phyloP scores from a whole-genome alignment of 2,113 vertebrate species.

The Pithys albifrons region DNA sequence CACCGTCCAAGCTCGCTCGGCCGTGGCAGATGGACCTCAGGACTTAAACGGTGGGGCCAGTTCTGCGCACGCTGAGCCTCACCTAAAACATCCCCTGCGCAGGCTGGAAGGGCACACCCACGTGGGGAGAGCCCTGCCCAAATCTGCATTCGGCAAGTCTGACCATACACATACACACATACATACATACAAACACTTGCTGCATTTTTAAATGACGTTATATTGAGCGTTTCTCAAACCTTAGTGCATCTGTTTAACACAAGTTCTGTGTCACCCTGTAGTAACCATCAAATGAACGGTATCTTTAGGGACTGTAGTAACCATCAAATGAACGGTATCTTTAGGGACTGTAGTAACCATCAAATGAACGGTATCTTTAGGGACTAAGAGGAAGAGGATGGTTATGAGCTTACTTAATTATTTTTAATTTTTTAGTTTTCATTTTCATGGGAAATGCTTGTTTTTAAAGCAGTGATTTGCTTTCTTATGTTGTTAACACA shows the following conservation, averaged over 20 bases:
- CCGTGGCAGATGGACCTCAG: too few relatives aligned
- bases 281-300: not conserved
- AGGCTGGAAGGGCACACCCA: too few relatives aligned
- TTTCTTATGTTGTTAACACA: not conserved
- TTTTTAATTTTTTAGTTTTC: not conserved
- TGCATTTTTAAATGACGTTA: fast-evolving
- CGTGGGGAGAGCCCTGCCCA: too few relatives aligned
- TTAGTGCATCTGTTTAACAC: fast-evolving
- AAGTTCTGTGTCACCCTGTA: not conserved
- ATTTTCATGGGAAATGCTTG: not conserved
- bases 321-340: not conserved
- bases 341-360: not conserved
- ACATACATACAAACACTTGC: not conserved
- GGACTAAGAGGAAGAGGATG: not conserved
- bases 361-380: not conserved
- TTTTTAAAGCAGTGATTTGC: not conserved
- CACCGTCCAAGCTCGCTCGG: too few relatives aligned
- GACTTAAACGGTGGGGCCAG: too few relatives aligned
- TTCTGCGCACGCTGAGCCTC: too few relatives aligned
- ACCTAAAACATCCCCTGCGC: too few relatives aligned
- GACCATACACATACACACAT: too few relatives aligned
- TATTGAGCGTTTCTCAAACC: fast-evolving
- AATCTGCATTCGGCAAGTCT: too few relatives aligned
- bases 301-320: not conserved
- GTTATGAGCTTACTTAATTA: not conserved